Conservation (phyloP, 2,888 invertebrate genomes). For the Philopedon plagiatum region DNA sequence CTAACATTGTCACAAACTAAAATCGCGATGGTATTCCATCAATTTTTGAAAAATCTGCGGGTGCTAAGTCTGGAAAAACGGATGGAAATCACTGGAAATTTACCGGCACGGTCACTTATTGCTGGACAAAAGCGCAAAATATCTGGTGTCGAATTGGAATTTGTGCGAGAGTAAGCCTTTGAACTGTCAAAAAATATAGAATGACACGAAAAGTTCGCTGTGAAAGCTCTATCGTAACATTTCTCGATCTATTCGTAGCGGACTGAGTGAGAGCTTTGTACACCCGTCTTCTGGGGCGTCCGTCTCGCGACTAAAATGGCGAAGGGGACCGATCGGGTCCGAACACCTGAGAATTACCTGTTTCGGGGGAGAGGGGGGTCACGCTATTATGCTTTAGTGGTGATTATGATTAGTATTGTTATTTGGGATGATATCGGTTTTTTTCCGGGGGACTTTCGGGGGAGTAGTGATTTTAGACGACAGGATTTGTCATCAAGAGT, state of each 20-base stretch:
- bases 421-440: slow-evolving; percentile 31
- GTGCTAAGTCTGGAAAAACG: slow-evolving; percentile 15
- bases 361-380: slow-evolving; percentile 27
- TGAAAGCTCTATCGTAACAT: slow-evolving; percentile 22
- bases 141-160: not conserved
- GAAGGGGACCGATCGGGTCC: slow-evolving; percentile 37
- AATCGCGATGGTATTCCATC: slow-evolving; percentile 32
- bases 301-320: slow-evolving; percentile 45
- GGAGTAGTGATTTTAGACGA: not conserved
- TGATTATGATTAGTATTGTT: slow-evolving; percentile 44
- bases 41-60: slow-evolving; percentile 21
- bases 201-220: slow-evolving; percentile 10
- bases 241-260: slow-evolving; percentile 34
- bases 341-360: slow-evolving; percentile 48
- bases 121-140: not conserved
- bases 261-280: slow-evolving; percentile 19
- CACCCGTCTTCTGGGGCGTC: slow-evolving; percentile 24
- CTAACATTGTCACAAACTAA: slow-evolving; percentile 36
- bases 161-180: not conserved
- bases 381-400: slow-evolving; percentile 39
- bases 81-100: slow-evolving; percentile 19
- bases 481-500: not conserved
- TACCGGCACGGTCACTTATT: slow-evolving; percentile 22
- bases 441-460: slow-evolving; percentile 16
- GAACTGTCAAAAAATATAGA: slow-evolving; percentile 6